These are phyloP conservation scores for Cabera pusaria DNA, from an alignment of 2,888 invertebrate species.

Conservation along the genomic window DNA sequence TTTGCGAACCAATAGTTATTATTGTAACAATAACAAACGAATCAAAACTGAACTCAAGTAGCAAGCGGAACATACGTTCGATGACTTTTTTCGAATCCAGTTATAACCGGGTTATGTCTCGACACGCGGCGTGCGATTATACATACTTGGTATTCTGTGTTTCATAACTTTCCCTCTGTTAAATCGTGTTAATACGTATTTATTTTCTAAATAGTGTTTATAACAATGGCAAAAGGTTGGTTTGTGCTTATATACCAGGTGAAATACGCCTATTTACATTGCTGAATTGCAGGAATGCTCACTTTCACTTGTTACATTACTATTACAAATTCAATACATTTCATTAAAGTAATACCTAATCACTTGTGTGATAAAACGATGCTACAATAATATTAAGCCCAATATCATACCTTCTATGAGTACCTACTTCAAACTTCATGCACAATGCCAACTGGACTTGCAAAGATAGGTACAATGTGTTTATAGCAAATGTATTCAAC, in stretches of 20 bases:
- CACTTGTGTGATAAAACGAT: too few species aligned
- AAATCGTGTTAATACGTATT: constrained; percentile 30
- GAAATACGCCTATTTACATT: constrained; percentile 5
- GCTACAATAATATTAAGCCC: too few species aligned
- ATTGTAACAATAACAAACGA: constrained; percentile 17
- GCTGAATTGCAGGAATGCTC: constrained; percentile 17
- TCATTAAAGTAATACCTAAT: too few species aligned
- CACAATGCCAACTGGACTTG: too few species aligned
- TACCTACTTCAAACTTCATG: too few species aligned
- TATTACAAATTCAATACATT: too few species aligned
- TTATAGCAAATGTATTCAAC: too few species aligned
- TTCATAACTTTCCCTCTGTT: constrained; percentile 52
- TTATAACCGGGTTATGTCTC: constrained; percentile 78
- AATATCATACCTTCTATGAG: neutral
- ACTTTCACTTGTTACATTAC: too few species aligned
- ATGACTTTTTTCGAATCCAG: constrained; percentile 76
- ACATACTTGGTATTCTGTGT: constrained; percentile 44
- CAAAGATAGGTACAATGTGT: too few species aligned
- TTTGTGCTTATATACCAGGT: constrained; percentile 26
- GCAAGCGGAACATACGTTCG: constrained; percentile 51
- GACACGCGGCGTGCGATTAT: constrained; percentile 75
- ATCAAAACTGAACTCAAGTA: constrained; percentile 24
- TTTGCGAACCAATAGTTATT: neutral
- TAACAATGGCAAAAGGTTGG: constrained; percentile 49
- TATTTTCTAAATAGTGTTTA: constrained; percentile 27